Conservation (phyloP, 1,140 invertebrate species). For the Maniola jurtina region DNA sequence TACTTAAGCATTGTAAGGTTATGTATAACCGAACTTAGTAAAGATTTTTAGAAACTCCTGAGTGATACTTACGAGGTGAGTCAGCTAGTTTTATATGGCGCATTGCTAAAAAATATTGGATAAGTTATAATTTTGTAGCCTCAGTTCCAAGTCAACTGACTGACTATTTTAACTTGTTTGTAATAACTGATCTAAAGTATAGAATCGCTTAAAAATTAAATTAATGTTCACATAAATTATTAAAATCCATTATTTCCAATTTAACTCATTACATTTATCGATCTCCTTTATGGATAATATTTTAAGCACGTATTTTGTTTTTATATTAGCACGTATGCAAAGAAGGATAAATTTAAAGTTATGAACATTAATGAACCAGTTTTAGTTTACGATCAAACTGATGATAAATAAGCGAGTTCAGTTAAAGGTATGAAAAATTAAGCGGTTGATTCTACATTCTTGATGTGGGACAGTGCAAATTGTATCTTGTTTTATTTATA, state of each 20-base stretch:
- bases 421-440: slow-evolving; percentile 45
- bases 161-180: too few relatives aligned
- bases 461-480: slow-evolving; percentile 12
- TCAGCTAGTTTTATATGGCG: too few relatives aligned
- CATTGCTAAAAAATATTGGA: too few relatives aligned
- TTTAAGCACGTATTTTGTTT: slow-evolving; percentile 29
- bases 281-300: neutral
- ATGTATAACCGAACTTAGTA: too few relatives aligned
- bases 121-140: neutral
- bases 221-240: neutral
- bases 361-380: slow-evolving; percentile 67
- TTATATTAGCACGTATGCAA: slow-evolving; percentile 47
- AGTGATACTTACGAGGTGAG: too few relatives aligned
- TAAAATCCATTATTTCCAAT: slow-evolving; percentile 5
- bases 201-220: neutral
- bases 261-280: slow-evolving; percentile 10
- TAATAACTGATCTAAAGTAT: neutral
- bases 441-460: slow-evolving; percentile 29
- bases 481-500: neutral
- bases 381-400: slow-evolving; percentile 60
- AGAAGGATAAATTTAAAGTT: slow-evolving; percentile 60
- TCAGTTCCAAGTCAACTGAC: too few relatives aligned
- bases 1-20: too few relatives aligned
- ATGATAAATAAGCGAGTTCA: slow-evolving; percentile 53
- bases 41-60: too few relatives aligned